phyloP scores from a whole-genome alignment of 2,113 vertebrate species.

The Emydura subglobosa region DNA sequence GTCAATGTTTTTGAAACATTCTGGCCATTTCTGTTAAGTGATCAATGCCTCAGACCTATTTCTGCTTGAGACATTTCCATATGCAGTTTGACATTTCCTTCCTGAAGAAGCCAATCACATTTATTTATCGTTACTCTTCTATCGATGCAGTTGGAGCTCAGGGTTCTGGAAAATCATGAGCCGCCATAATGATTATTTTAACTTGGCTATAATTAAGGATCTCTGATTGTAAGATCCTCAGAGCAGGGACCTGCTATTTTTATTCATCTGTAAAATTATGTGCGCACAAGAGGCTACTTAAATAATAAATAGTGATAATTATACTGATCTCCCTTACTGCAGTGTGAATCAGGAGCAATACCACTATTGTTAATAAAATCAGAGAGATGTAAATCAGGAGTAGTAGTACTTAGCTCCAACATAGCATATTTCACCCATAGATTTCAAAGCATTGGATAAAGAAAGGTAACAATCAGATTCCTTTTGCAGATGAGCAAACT shows the following conservation, averaged over 20 bases:
- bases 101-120: constrained; percentile 41
- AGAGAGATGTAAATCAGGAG: constrained; percentile 24
- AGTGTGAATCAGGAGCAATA: constrained; percentile 43
- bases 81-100: constrained; percentile 65
- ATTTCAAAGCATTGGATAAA: background rate
- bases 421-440: background rate
- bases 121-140: constrained; percentile 59
- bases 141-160: background rate
- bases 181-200: constrained; percentile 50
- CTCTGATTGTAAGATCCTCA: constrained; percentile 53
- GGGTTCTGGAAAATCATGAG: background rate
- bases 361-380: background rate
- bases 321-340: constrained; percentile 10
- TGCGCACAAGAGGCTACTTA: constrained; percentile 32
- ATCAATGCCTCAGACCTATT: background rate
- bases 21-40: background rate
- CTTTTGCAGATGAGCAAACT: background rate
- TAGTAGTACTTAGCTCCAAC: background rate
- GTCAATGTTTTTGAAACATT: rapidly evolving
- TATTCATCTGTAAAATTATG: constrained; percentile 61
- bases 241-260: constrained; percentile 45
- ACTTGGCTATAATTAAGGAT: constrained; percentile 57
- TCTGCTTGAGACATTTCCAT: constrained; percentile 62
- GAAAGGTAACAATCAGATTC: background rate
- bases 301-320: constrained; percentile 29